Evolutionary conservation across 2,888 invertebrate genomes (phyloP), one percentile per base, ranked within the genome.

Genomic region (Caenorhabditis drosophilae): DNA sequence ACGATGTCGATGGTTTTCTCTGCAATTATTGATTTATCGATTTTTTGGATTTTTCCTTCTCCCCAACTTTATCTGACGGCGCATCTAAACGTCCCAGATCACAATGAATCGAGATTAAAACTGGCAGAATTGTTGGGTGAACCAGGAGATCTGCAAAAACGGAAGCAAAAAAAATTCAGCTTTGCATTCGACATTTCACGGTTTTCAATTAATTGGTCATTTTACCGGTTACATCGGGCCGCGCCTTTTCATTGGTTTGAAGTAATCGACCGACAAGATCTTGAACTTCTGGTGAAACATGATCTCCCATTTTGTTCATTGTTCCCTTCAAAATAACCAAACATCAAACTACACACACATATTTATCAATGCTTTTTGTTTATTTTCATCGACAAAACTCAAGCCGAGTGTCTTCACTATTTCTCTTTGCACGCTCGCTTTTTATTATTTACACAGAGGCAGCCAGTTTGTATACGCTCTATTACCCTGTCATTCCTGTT

Each of bases 81-180:
- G 63, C 41, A 16, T 59, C 56, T 23, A 73, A 23, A 31, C 75
- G 49, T n/a, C 75, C 72, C 4, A 70, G 34, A 48, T 76, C 73
- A 18, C 70, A 53, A 42, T 72, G 73, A 35, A 76, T 59, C 1
- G 67, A 60, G 1, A 76, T 59, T 4, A 72, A 51, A 42, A 64
- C 66, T 4, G 73, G 73, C 1, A 76, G 67, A 35, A 76, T 53
- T 1, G 67, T 50, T 1, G 71, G 73, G 26, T 69, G 59, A 12
- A 68, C 70, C 4, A 76, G 62, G 11, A 76, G 48, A 11, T 76
- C 75, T 73, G 48, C 27, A 51, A 23, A 40, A 4, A 12, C 4
- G 27, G 27, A 31, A 20, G 6, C 47, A 45, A 45, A 35, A n/a
- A 15, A 18, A 7, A 23, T 15, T 12, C 12, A 26, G 36, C 16